Evolutionary conservation across 2,113 vertebrate genomes (phyloP).

Genomic region (Dromaius novaehollandiae): DNA sequence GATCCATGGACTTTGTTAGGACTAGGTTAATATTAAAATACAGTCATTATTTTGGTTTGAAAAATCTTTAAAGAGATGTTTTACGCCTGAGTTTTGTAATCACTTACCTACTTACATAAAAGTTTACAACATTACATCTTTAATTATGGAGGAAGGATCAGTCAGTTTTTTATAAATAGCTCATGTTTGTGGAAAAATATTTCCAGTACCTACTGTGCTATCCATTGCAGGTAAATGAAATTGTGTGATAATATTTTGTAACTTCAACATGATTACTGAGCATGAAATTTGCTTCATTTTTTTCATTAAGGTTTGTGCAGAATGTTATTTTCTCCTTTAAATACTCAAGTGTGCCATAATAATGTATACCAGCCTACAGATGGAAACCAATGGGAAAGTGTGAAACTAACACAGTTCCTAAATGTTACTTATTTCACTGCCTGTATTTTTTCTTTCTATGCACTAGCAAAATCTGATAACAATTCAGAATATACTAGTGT

Average conservation of each 20-base stretch:
- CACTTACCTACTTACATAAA: background rate
- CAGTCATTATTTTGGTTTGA: background rate
- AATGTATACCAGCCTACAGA: constrained; percentile 9
- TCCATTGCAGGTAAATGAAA: background rate
- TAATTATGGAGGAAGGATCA: background rate
- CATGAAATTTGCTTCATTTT: background rate
- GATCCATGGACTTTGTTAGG: background rate
- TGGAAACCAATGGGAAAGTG: constrained; percentile 25
- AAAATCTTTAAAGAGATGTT: background rate
- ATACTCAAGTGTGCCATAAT: background rate
- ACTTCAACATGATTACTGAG: background rate
- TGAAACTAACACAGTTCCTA: constrained; percentile 16
- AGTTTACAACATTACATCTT: background rate
- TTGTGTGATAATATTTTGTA: background rate
- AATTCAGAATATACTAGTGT: background rate
- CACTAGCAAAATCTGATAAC: background rate
- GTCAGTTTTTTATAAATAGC: background rate
- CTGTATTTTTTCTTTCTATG: background rate
- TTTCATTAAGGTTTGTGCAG: background rate
- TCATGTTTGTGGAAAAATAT: background rate
- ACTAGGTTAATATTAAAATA: background rate
- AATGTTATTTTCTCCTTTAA: background rate
- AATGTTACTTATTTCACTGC: constrained; percentile 6
- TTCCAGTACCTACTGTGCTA: background rate
- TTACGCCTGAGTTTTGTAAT: background rate